Evolutionary conservation across 2,888 invertebrate species (phyloP), one percentile per base, ranked within the genome.

Genomic region (Drosophila emarginata): DNA sequence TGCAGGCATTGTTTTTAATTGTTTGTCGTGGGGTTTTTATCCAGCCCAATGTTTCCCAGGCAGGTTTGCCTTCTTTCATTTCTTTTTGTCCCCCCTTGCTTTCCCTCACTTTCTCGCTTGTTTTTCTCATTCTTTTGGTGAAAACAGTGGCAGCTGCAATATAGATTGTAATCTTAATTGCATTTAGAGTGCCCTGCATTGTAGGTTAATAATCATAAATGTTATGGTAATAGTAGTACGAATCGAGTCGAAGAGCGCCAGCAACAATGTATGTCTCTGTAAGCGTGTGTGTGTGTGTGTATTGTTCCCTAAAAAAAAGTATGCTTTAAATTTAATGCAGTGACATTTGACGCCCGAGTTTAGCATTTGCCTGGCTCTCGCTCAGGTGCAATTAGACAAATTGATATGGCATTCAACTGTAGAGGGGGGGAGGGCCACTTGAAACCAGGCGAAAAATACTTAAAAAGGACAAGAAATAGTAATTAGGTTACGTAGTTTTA

Each of bases 181-280:
- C 86, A 84, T 87, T 84, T 87, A 87, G 88, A 84, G 84, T 84
- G 84, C 84, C 88, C 80, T 86, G 88, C 84, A 84, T 84, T 84
- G 84, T 87, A 74, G 87, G 87, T 86, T 87, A 87, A 87, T 87
- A 84, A 84, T 86, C 88, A 84, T 84, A 87, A 85, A 82, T 82
- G 82, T 87, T 87, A 82, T 87, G 87, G 87, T 82, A 82, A 82
- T 82, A 82, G 81, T 84, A 69, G 64, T 63, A 59, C 59, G 67
- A 64, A 60, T 7, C 36, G 53, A 61, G 26, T 28, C 18, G n/a
- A 56, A 62, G 39, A 39, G 64, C 53, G 76, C 67, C 65, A 72
- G 74, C 76, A 72, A 82, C 80, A 82, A 58, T 76, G 80, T 4
- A 45, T 12, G 18, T 64, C 52, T 18, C 11, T 11, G 36, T 14